Evolutionary conservation across 1,140 invertebrate genomes (phyloP).

Genomic region (Anastrepha obliqua): DNA sequence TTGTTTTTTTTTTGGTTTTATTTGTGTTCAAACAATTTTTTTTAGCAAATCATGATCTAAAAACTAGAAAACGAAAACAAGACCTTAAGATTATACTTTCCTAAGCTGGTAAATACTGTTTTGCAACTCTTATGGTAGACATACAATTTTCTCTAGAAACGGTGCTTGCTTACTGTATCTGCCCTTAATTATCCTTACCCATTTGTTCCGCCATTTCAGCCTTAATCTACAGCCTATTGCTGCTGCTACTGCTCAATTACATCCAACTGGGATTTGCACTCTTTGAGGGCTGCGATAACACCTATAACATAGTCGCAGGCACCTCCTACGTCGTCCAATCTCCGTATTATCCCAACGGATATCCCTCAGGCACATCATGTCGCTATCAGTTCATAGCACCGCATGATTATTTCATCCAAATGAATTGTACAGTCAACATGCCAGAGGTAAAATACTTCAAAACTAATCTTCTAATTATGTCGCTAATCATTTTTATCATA

Average conservation of each 20-base stretch:
- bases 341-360: conserved; percentile 66
- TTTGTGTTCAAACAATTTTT: no score
- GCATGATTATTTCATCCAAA: conserved; percentile 64
- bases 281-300: conserved; percentile 65
- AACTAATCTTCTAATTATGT: not conserved
- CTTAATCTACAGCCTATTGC: not conserved
- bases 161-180: no score
- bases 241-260: not conserved
- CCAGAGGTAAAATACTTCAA: not conserved
- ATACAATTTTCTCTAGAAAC: no score
- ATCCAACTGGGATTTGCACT: not conserved
- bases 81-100: no score
- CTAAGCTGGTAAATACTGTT: no score
- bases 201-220: not conserved
- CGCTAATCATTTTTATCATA: not conserved
- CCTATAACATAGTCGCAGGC: conserved; percentile 59
- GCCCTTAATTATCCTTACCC: no score
- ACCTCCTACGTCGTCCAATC: conserved; percentile 64
- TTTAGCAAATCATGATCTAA: no score
- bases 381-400: conserved; percentile 69
- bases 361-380: conserved; percentile 68
- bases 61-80: no score
- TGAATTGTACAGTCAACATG: conserved; percentile 63
- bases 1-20: no score
- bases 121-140: no score